Percentiles rank a stretch among this genome's conserved stretches.
Evolutionary conservation across 92 coral and sea anemone genomes (phyloP).

Genomic region (Galaxea fascicularis): DNA sequence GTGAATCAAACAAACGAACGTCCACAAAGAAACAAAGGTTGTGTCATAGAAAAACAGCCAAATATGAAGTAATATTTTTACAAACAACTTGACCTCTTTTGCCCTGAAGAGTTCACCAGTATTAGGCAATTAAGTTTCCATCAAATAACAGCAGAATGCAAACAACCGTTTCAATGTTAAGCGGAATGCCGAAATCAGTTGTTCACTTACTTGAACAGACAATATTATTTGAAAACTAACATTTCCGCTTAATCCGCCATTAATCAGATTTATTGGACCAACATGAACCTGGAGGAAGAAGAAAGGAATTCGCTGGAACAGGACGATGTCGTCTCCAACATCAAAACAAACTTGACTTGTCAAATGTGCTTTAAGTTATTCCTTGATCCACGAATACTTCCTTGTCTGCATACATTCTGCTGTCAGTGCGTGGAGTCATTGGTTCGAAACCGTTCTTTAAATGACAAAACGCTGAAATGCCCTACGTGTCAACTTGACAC

Average conservation of each 20-base stretch:
- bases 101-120: too few species aligned
- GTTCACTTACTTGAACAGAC: not conserved
- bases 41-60: too few species aligned
- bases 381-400: conserved; percentile 68
- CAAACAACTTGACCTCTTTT: too few species aligned
- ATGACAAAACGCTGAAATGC: conserved; percentile 37
- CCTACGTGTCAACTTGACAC: conserved; percentile 61
- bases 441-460: conserved; percentile 48
- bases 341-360: conserved; percentile 64
- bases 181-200: too few species aligned
- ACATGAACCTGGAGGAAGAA: conserved; percentile 2
- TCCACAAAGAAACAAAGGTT: not conserved
- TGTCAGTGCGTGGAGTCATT: conserved; percentile 63
- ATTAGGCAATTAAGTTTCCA: too few species aligned
- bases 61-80: too few species aligned
- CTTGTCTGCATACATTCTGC: conserved; percentile 75
- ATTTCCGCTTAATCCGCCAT: not conserved
- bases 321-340: conserved; percentile 45
- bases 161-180: too few species aligned
- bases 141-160: too few species aligned
- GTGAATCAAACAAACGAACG: not conserved
- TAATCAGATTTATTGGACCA: not conserved
- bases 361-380: conserved; percentile 45
- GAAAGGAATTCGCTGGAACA: conserved; percentile 8
- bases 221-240: too few species aligned